Evolutionary conservation across 1,140 invertebrate genomes (phyloP).

Genomic region (Drosophila obscura): DNA sequence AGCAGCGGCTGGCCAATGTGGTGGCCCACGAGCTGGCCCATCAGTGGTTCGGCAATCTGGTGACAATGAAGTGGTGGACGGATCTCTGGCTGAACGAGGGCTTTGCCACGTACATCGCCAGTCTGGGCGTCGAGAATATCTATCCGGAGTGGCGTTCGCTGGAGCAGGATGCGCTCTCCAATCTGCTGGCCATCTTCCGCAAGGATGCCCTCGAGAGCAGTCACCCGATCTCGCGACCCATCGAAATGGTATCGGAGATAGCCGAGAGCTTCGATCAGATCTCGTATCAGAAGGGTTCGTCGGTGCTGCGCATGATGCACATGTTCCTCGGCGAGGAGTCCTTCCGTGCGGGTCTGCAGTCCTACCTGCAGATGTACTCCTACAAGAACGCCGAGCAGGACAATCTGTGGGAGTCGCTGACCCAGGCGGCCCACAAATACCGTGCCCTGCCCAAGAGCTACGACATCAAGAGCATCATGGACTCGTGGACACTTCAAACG

Average conservation of each 20-base stretch:
- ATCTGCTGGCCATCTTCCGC: slow-evolving; percentile 85
- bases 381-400: slow-evolving; percentile 91
- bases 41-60: slow-evolving; percentile 91
- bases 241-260: slow-evolving; percentile 91
- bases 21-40: slow-evolving; percentile 92
- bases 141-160: slow-evolving; percentile 88
- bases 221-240: slow-evolving; percentile 87
- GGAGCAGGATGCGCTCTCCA: slow-evolving; percentile 87
- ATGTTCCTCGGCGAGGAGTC: slow-evolving; percentile 91
- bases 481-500: slow-evolving; percentile 92
- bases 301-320: slow-evolving; percentile 94
- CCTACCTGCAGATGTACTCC: slow-evolving; percentile 87
- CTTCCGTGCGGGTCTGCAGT: slow-evolving; percentile 88
- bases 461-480: slow-evolving; percentile 89
- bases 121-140: slow-evolving; percentile 86
- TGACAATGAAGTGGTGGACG: slow-evolving; percentile 93
- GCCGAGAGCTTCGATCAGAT: slow-evolving; percentile 95
- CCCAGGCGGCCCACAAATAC: slow-evolving; percentile 85
- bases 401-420: slow-evolving; percentile 92
- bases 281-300: slow-evolving; percentile 93
- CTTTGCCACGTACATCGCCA: slow-evolving; percentile 91
- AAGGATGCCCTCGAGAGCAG: slow-evolving; percentile 86
- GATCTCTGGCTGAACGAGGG: slow-evolving; percentile 95
- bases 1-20: slow-evolving; percentile 88
- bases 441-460: slow-evolving; percentile 85